These are phyloP conservation scores for Pangasius djambal DNA, from an alignment of 2,797 vertebrate genomes.

Conservation along the genomic window DNA sequence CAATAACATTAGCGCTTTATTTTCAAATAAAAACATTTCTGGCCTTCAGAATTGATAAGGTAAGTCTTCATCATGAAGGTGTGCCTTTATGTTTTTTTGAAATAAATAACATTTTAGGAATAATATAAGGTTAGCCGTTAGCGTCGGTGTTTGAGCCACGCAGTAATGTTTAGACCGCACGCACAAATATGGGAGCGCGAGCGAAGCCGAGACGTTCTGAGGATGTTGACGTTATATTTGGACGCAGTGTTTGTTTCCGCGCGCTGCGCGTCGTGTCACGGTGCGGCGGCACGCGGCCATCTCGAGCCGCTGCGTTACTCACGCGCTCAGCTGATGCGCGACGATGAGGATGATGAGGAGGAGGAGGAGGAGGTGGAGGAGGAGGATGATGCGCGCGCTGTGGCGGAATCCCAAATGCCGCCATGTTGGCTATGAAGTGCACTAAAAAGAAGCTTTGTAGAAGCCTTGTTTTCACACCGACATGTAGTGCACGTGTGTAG, in stretches of 20 bases:
- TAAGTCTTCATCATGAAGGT: background rate
- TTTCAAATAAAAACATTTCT: background rate
- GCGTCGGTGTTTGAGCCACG: background rate
- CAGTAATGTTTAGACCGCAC: background rate
- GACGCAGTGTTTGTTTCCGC: background rate
- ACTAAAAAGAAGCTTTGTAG: constrained; percentile 1
- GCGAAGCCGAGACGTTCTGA: too few relatives aligned
- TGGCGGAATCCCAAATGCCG: background rate
- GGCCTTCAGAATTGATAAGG: background rate
- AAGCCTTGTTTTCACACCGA: too few relatives aligned
- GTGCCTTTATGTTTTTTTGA: background rate
- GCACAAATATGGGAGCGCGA: background rate
- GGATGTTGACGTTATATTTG: too few relatives aligned
- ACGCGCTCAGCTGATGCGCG: constrained; percentile 20
- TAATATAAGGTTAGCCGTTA: background rate
- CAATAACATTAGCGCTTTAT: background rate
- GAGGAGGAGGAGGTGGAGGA: background rate
- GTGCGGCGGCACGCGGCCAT: constrained; percentile 1
- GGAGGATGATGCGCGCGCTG: background rate
- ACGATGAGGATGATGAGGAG: background rate
- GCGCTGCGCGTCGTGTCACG: background rate
- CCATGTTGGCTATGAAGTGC: background rate
- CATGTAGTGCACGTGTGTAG: background rate
- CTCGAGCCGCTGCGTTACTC: background rate
- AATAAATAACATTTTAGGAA: background rate